These are phyloP conservation scores for Anguilla anguilla DNA, from an alignment of 2,797 vertebrate species.

Conservation along the genomic window DNA sequence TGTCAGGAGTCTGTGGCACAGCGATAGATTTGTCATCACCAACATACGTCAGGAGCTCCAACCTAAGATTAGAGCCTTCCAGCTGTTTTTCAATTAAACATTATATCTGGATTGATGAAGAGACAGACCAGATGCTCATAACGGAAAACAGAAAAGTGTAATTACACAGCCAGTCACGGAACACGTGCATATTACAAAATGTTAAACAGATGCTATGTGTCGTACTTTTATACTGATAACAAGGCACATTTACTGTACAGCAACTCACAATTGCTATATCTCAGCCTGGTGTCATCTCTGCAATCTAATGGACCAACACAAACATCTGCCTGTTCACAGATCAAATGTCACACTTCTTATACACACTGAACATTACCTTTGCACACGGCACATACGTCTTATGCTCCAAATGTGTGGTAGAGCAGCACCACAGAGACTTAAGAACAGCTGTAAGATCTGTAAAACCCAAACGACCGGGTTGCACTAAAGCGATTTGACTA, in stretches of 20 bases:
- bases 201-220: not conserved
- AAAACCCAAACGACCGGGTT: too few species aligned
- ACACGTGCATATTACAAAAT: not conserved
- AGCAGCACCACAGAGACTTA: too few species aligned
- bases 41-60: not conserved
- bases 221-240: not conserved
- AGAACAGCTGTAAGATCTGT: too few species aligned
- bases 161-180: not conserved
- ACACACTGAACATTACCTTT: not conserved
- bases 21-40: not conserved
- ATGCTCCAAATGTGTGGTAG: too few species aligned
- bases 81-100: not conserved
- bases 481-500: not conserved
- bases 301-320: not conserved
- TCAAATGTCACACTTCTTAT: not conserved
- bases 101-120: not conserved
- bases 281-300: not conserved
- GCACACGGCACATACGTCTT: too few species aligned
- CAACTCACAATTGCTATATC: not conserved
- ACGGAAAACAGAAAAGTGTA: not conserved
- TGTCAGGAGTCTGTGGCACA: not conserved
- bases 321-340: not conserved
- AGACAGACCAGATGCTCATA: not conserved
- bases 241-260: not conserved
- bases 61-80: not conserved